Base-by-base conservation (phyloP, 2,797 vertebrate genomes). In the Ataeniobius toweri region DNA sequence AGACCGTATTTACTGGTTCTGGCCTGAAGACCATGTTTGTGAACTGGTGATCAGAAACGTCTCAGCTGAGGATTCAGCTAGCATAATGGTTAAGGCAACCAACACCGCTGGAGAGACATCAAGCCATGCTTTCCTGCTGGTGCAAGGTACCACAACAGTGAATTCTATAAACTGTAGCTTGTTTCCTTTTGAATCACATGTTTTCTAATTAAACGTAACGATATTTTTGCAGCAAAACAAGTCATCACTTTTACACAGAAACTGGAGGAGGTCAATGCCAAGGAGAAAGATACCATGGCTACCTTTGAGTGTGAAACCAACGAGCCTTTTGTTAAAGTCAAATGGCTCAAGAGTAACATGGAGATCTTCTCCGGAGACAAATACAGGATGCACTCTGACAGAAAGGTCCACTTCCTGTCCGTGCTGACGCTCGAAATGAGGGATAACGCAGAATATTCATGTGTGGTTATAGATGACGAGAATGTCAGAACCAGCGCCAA, bases 261-360 rank as follows among this genome's bases (percentile, higher is more conserved):
- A 69, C 90, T 99, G 83, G 96, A 97, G 90, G 97, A 98, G 28
- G 24, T 96, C 73, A 86, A 86, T 69, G 96, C 96, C 88, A 99
- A 98, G 88, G 97, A 99, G 92, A 99, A 94, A 92, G 98, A 99
- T 85, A 97, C 96, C 46, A 96, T 98, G 96, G 97, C 96, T 48
- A 99, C 98, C 24, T 99, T 99, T 94, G 98, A 99, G 93, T 99
- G 98, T 81, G 98, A 99, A 94, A 99, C 98, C 89, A 98, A 97
- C n/a, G 98, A 99, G 86, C 98, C 98, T 77, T 99, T 99, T 85
- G 92, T 99, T 76, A 99, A 99, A 93, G 98, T 99, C 73, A 97
- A 97, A 92, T 99, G 98, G 98, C 92, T 97, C 86, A 99, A 97
- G 91, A 94, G 97, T 59, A 96, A 97, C 36, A 59, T 94, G 28